phyloP scores from a whole-genome alignment of 2,113 vertebrate species.

The Furnarius figulus region DNA sequence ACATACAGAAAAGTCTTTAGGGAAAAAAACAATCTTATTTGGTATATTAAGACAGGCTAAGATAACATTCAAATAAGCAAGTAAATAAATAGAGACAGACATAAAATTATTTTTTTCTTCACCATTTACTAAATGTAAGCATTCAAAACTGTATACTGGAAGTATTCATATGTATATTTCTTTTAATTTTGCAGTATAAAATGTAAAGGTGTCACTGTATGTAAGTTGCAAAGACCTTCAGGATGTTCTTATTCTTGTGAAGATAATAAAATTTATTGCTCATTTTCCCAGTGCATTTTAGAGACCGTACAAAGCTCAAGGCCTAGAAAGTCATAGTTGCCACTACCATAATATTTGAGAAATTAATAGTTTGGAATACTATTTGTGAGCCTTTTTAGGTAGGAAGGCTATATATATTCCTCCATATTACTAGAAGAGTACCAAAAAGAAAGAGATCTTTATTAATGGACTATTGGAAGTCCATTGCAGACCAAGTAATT shows the following conservation, averaged over 20 bases:
- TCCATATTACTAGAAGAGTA: background rate
- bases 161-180: background rate
- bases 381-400: background rate
- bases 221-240: background rate
- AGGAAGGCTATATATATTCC: background rate
- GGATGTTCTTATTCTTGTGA: background rate
- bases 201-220: background rate
- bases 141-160: background rate
- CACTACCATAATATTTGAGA: background rate
- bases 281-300: background rate
- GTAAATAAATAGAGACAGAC: no score
- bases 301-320: background rate
- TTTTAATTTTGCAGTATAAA: background rate
- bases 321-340: background rate
- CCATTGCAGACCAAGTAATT: background rate
- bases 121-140: background rate
- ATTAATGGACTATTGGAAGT: background rate
- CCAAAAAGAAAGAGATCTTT: background rate
- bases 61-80: background rate
- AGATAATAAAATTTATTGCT: background rate
- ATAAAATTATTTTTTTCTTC: background rate
- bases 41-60: background rate
- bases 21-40: background rate
- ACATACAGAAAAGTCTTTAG: background rate
- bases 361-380: background rate